phyloP scores from a whole-genome alignment of 64 coral and sea anemone species.

The Pocillopora damicornis region DNA sequence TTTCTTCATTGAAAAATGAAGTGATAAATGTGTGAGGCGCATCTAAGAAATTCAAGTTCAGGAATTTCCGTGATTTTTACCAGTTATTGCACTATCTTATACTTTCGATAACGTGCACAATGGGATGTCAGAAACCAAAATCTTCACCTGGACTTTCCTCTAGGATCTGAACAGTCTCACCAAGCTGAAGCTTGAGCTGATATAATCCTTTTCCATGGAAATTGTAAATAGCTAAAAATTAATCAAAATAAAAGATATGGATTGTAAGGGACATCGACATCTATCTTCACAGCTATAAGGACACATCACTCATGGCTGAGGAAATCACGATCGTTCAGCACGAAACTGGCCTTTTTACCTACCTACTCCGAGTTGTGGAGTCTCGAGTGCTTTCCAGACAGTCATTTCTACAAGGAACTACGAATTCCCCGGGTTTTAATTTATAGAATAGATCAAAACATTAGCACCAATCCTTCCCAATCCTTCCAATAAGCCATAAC shows the following conservation, averaged over 20 bases:
- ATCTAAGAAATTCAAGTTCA: no score
- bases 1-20: no score
- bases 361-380: slow-evolving; percentile 54
- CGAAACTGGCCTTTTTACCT: neutral
- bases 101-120: neutral
- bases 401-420: slow-evolving; percentile 20
- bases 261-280: no score
- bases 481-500: neutral
- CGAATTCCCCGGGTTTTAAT: neutral
- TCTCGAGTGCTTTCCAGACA: slow-evolving; percentile 42
- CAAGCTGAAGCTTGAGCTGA: slow-evolving; percentile 55
- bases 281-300: neutral
- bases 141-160: slow-evolving; percentile 52
- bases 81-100: neutral
- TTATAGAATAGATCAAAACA: neutral
- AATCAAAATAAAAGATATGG: no score
- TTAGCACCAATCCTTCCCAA: neutral
- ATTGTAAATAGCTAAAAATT: slow-evolving; percentile 50
- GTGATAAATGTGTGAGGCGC: no score
- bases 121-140: neutral
- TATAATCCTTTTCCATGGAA: slow-evolving; percentile 48
- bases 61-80: no score
- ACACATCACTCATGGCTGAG: neutral
- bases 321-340: neutral
- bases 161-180: slow-evolving; percentile 61